These are phyloP conservation scores for Agelastica alni DNA, from an alignment of 2,888 invertebrate genomes.

Conservation along the genomic window DNA sequence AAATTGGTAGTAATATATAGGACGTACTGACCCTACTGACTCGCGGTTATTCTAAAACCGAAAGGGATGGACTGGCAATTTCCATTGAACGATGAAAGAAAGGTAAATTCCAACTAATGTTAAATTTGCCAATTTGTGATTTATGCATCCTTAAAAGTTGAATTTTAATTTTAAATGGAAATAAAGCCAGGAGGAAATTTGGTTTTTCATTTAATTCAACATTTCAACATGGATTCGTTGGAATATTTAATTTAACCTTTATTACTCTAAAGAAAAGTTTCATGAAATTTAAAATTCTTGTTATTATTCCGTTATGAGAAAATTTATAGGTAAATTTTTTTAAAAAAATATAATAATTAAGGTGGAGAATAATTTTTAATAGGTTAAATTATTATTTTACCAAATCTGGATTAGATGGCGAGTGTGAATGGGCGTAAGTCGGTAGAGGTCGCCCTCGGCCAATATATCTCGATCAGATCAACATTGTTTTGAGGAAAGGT, in stretches of 20 bases:
- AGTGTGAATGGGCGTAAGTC: no score
- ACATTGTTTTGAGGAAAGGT: no score
- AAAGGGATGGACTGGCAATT: conserved; percentile 88
- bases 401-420: no score
- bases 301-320: conserved; percentile 18
- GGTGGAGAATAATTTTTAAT: no score
- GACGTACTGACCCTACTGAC: no score
- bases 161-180: conserved; percentile 20
- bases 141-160: conserved; percentile 17
- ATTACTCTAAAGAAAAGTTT: conserved; percentile 17
- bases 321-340: conserved; percentile 14
- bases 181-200: conserved; percentile 13
- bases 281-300: conserved; percentile 14
- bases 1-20: no score
- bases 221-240: conserved; percentile 17
- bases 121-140: conserved; percentile 8
- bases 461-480: no score
- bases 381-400: no score
- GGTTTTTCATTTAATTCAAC: conserved; percentile 11
- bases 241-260: conserved; percentile 19
- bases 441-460: no score
- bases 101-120: conserved; percentile 62
- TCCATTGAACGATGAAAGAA: conserved; percentile 83
- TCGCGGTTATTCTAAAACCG: no score
- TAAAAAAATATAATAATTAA: no score